Evolutionary conservation across 2,888 invertebrate species (phyloP), one percentile per base, ranked within the genome.

Genomic region (Harpagoxenus sublaevis): DNA sequence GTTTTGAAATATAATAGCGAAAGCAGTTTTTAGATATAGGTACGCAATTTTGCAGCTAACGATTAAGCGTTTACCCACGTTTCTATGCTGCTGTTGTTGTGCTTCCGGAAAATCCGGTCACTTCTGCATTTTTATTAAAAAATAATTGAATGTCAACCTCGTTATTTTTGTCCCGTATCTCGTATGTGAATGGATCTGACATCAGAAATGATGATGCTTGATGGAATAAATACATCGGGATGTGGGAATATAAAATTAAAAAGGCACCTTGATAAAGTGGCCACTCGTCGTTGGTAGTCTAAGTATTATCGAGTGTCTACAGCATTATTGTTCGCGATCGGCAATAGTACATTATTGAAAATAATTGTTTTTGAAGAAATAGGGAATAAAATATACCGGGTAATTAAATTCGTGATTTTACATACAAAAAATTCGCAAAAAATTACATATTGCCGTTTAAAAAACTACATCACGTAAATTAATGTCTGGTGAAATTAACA

Each of bases 181-280:
- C 23, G 70, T 35, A 31, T 18, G 35, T 42, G 79, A 60, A 71
- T 79, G 79, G 79, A 60, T 51, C 15, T 79, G 79, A 60, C 79
- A 71, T 79, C 57, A 71, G 79, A 48, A 73, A 79, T 53, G 53
- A 53, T 53, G 53, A 23, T 48, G 71, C 57, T 79, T 73, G 73
- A 71, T 51, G 39, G 60, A 71, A 60, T 79, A 71, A 79, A 73
- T n/a, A 60, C 57, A 48, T 23, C 45, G 10, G 71, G 48, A 48
- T 45, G 71, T 57, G 73, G 51, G 73, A 48, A 79, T 79, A 73
- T 35, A 79, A 79, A 79, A 79, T 79, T 71, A 79, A 79, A 79
- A 79, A 71, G 71, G 60, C 45, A 39, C 48, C 45, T 35, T 79
- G 79, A 79, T 79, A 18, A 31, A 79, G 79, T 79, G 60, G 48